A percentile compares a stretch with the other conserved stretches of the same genome.
phyloP scores from a whole-genome alignment of 2,113 vertebrate genomes.

The Dendrocopos noguchii region DNA sequence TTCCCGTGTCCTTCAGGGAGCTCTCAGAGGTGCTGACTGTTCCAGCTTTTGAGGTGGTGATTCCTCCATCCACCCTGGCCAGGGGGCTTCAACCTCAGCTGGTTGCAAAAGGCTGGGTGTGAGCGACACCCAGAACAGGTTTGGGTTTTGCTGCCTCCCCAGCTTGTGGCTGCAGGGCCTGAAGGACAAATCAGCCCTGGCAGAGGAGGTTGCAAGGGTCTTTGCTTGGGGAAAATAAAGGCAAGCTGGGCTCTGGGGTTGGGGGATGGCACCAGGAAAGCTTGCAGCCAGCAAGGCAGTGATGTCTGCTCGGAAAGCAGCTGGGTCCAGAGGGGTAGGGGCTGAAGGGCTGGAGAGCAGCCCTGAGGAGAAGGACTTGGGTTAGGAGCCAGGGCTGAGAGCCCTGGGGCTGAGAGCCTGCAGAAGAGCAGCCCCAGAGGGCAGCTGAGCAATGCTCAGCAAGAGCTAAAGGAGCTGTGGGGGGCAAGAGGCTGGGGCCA shows the following conservation, averaged over 20 bases:
- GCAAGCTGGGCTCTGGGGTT: background rate
- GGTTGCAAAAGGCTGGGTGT: fast-evolving
- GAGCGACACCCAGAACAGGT: too few relatives aligned
- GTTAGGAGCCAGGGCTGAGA: too few relatives aligned
- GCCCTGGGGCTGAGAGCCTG: too few relatives aligned
- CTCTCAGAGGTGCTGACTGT: background rate
- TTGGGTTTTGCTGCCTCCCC: background rate
- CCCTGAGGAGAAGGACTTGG: too few relatives aligned
- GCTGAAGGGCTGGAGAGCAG: too few relatives aligned
- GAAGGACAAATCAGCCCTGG: background rate
- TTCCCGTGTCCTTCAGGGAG: background rate
- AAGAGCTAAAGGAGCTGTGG: too few relatives aligned
- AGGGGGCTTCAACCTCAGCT: background rate
- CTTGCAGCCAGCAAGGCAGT: background rate
- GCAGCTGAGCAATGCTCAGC: too few relatives aligned
- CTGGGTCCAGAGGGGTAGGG: background rate
- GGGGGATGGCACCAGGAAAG: background rate
- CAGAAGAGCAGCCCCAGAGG: too few relatives aligned
- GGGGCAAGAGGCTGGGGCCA: too few relatives aligned
- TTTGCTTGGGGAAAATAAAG: too few relatives aligned
- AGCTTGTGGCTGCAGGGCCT: background rate
- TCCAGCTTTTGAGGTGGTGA: background rate
- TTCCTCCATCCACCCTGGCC: background rate
- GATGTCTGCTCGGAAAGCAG: background rate
- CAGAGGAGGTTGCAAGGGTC: background rate